A percentile compares a stretch with the other conserved stretches of the same genome.
Evolutionary conservation across 2,797 vertebrate species (phyloP).

Genomic region (Sylvia borin): DNA sequence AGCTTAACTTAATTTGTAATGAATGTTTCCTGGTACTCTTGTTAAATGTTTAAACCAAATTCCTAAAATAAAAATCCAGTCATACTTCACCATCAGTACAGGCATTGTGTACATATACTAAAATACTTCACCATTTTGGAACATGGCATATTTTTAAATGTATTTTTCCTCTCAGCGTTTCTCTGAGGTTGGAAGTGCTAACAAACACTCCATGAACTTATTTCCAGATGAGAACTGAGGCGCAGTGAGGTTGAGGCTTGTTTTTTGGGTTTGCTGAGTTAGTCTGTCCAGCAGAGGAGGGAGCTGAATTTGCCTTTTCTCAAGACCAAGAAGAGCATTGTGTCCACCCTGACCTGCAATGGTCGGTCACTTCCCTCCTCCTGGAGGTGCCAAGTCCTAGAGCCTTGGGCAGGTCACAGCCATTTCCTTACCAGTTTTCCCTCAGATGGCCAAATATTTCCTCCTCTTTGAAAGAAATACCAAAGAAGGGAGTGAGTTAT

Average conservation of each 20-base stretch:
- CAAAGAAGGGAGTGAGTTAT: neutral
- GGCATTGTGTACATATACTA: neutral
- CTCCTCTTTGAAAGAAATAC: neutral
- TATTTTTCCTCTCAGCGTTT: neutral
- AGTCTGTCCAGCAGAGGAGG: neutral
- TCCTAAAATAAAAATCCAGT: neutral
- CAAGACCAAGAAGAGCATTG: neutral
- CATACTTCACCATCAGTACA: neutral
- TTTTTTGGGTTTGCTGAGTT: neutral
- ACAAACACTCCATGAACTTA: neutral
- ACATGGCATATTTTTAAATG: neutral
- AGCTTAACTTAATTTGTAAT: neutral
- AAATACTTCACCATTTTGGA: neutral
- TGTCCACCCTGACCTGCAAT: neutral
- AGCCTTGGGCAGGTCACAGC: neutral
- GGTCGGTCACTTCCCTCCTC: fast-evolving
- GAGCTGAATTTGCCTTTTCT: neutral
- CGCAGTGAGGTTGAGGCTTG: neutral
- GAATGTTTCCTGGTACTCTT: neutral
- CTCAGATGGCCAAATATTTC: neutral
- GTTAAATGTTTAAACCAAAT: neutral
- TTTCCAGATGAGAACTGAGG: neutral
- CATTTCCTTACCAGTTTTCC: neutral
- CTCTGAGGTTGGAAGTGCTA: neutral
- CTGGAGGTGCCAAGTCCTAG: neutral